Base-by-base conservation (phyloP, 2,113 vertebrate species). In the Archocentrus centrarchus region DNA sequence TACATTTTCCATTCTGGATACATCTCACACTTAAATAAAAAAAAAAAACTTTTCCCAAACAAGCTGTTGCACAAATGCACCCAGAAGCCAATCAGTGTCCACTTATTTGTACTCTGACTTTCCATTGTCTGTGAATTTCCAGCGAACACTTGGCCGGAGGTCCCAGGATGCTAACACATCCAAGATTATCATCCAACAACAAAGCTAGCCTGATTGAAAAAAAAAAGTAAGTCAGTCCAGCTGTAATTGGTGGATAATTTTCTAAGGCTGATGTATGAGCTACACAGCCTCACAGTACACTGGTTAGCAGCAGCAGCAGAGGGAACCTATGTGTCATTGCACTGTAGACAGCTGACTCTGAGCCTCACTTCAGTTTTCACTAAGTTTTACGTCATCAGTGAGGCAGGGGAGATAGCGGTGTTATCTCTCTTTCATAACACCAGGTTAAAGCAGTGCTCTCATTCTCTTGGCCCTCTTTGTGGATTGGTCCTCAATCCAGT, bases 321-420 rank as follows among this genome's bases (percentile, higher is more conserved):
- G 80, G 90, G 92, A 93, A 92, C 47, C 47, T 81, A 79, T 92
- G 92, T 77, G 92, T 93, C 92, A 92, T 86, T 86, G 84, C 66
- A 84, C 80, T 59, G 81, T 4, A 82, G 89, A 88, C 89, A 90
- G 82, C 90, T 90, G 89, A 86, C 86, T 75, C 76, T 75, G 81
- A 73, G 22, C 50, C 50, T 84, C 82, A 82, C 87, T 90, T 83
- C 60, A 35, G 84, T 82, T 93, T 85, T 85, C 57, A 83, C 81
- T 88, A 81, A 92, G 62, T 75, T 76, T 39, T 41, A 80, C 79
- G 85, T 92, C 89, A 93, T 83, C 70, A 70, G 30, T 37, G 32
- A 84, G 55, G 41, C 75, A 58, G 78, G 79, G 61, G 53, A 90
- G 66, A 37, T 3, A 4, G 60, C 11, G 17, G 75, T 7, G 73